These are phyloP conservation scores for Phoenoteleia sp. DNA, from an alignment of 2,888 invertebrate species.

Conservation along the genomic window DNA sequence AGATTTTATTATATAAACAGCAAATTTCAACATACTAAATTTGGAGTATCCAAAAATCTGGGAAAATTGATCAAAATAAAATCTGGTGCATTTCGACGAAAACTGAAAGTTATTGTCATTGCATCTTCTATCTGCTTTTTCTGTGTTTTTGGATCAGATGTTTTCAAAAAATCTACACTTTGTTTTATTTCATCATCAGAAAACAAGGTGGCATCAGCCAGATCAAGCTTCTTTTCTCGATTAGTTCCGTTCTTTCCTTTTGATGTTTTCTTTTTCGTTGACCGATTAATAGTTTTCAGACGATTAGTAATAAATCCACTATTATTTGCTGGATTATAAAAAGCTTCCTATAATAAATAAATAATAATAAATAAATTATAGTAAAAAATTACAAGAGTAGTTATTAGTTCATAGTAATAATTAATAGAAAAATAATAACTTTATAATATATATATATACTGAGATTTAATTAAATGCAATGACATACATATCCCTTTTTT, in stretches of 20 bases:
- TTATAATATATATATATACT: neutral
- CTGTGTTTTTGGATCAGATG: neutral
- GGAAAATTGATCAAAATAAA: neutral
- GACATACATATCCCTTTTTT: neutral
- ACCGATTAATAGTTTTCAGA: neutral
- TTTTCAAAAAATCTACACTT: neutral
- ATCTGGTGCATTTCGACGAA: neutral
- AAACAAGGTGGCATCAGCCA: no score
- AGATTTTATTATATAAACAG: no score
- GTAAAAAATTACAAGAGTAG: neutral
- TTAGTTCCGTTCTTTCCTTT: no score
- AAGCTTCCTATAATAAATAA: neutral
- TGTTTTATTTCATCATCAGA: neutral
- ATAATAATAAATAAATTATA: neutral
- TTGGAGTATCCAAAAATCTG: neutral
- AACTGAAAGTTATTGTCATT: neutral
- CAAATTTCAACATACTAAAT: no score
- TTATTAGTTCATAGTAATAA: neutral
- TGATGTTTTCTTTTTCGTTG: no score
- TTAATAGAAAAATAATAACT: neutral
- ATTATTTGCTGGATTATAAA: neutral
- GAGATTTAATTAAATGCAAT: neutral
- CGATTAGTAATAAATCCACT: neutral
- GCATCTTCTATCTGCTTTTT: conserved; percentile 5
- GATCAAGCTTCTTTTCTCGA: no score